A percentile compares a stretch with the other conserved stretches of the same genome.
phyloP scores from a whole-genome alignment of 2,113 vertebrate genomes.

The Drymodes brunneopygia region DNA sequence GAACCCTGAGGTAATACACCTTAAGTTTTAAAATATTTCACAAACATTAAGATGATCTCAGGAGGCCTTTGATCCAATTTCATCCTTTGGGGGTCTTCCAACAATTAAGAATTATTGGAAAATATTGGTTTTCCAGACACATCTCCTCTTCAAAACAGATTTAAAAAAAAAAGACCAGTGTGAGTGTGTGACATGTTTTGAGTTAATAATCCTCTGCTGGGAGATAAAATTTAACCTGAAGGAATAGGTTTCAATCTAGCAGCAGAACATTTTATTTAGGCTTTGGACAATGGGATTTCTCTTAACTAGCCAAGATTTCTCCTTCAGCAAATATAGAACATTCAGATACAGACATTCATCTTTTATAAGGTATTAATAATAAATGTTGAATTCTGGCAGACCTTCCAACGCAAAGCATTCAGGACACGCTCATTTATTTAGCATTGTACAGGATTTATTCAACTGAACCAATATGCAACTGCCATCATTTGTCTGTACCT shows the following conservation, averaged over 20 bases:
- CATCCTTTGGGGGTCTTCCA: background rate
- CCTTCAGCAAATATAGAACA: background rate
- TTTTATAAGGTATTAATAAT: conserved; percentile 1
- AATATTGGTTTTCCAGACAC: background rate
- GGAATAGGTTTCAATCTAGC: background rate
- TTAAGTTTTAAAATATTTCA: background rate
- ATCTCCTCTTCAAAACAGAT: background rate
- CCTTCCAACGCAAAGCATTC: background rate
- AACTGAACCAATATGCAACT: background rate
- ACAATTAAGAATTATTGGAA: background rate
- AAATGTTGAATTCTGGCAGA: background rate
- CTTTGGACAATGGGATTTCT: background rate
- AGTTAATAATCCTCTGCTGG: background rate
- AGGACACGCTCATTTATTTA: background rate
- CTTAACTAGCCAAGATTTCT: background rate
- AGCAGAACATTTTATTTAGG: background rate
- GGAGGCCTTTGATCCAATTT: background rate
- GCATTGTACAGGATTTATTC: background rate
- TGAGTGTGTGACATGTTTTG: background rate
- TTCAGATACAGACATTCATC: background rate
- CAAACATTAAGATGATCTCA: background rate
- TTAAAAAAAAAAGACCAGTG: background rate
- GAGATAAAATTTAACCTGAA: conserved; percentile 11
- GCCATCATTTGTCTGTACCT: background rate
- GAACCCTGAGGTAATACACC: background rate